Evolutionary conservation across 2,113 vertebrate species (phyloP), one percentile per base, ranked within the genome.

Genomic region (Salvelinus namaycush): DNA sequence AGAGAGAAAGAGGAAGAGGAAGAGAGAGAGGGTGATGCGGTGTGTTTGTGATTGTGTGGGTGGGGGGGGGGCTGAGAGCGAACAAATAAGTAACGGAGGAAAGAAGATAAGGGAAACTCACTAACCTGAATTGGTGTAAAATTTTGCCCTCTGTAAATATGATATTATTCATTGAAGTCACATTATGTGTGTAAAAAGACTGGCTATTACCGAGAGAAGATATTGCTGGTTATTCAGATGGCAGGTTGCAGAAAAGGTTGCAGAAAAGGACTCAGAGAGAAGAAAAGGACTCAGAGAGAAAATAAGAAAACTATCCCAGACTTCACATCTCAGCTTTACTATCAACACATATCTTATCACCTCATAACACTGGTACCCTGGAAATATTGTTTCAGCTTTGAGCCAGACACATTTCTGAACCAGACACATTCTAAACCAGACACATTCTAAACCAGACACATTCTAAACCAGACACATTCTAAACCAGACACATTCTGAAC

Each of bases 141-240:
- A 87, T 87, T 86, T 67, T 44, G 39, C 39, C 2, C 39, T 12
- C 9, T 0, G 39, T 44, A 44, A 44, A 11, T 44, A 44, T 44
- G 84, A 83, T 83, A 77, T 89, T 86, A 88, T 88, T 90, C 88
- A 89, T 87, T 86, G 85, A 89, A 87, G 86, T 73, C 85, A 88
- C 79, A 89, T 89, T 91, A 88, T 6, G 54, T 69, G 85, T 51
- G 77, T 84, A 82, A 92, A 91, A 86, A 54, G 51, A 18, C 81
- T 72, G 83, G 80, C 84, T 85, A 87, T 84, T 86, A 77, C 81
- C 77, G 78, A 85, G 90, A 89, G 76, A 85, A 76, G 78, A 83
- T 82, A 83, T 84, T 86, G 87, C 87, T 87, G 39, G 39, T 90
- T 87, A 86, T 86, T 86, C 76, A 80, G 79, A 87, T 81, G 66